Conservation (phyloP, 1,140 invertebrate genomes). For the Harpegnathos saltator region DNA sequence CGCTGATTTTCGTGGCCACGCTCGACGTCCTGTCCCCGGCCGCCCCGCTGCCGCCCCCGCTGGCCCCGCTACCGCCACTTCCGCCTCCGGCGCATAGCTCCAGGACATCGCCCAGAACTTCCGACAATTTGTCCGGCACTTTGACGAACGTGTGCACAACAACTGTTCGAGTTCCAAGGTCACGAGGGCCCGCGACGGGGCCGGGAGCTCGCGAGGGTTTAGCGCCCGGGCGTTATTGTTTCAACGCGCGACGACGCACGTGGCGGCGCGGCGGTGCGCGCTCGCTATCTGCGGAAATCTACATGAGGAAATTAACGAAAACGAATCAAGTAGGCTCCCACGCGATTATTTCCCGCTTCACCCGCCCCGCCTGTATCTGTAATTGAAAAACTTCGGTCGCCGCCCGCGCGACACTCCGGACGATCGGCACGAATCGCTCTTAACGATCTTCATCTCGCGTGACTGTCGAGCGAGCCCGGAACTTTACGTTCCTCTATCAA, state of each 20-base stretch:
- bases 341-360: too few species aligned
- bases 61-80: constrained; percentile 18
- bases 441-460: background rate
- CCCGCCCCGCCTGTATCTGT: background rate
- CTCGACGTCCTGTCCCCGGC: constrained; percentile 65
- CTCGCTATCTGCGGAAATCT: background rate
- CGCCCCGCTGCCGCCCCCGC: constrained; percentile 17
- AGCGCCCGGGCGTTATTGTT: background rate
- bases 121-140: constrained; percentile 84
- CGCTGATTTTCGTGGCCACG: constrained; percentile 78
- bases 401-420: background rate
- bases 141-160: constrained; percentile 81
- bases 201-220: background rate
- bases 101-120: constrained; percentile 83
- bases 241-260: background rate
- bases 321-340: background rate
- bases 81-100: constrained; percentile 82
- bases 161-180: constrained; percentile 24
- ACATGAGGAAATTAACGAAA: background rate
- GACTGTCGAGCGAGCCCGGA: background rate
- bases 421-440: background rate
- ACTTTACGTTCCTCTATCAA: background rate
- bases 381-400: constrained; percentile 12
- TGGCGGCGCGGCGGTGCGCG: too few species aligned
- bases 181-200: background rate